Conservation (phyloP, 2,797 vertebrate genomes). For the Melopsittacus undulatus region DNA sequence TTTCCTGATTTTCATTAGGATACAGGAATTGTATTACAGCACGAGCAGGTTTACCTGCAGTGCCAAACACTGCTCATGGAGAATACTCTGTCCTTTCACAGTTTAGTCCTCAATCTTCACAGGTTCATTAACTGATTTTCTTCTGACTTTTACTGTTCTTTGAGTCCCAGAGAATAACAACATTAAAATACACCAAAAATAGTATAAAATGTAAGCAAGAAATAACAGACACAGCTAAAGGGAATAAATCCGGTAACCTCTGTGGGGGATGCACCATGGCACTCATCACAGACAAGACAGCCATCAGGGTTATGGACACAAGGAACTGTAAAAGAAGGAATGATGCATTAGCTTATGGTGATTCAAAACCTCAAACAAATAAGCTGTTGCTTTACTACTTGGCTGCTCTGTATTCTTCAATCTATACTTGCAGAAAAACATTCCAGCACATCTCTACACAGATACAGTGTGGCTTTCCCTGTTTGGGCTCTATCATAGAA, state of each 20-base stretch:
- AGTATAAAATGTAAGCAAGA: constrained; percentile 89
- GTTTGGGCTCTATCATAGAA: background rate
- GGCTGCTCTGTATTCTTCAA: background rate
- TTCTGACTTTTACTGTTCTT: constrained; percentile 80
- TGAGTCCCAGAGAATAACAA: constrained; percentile 83
- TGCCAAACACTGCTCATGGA: background rate
- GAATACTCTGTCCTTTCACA: background rate
- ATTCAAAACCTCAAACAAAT: background rate
- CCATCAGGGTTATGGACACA: constrained; percentile 81
- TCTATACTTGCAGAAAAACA: background rate
- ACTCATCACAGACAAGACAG: constrained; percentile 78
- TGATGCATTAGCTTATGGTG: background rate
- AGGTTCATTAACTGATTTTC: constrained; percentile 77
- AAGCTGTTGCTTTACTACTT: background rate
- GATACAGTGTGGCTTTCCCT: fast-evolving
- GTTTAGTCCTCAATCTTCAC: background rate
- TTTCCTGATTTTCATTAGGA: background rate
- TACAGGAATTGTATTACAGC: background rate
- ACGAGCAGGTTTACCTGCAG: background rate
- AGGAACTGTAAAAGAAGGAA: constrained; percentile 83
- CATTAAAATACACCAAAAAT: constrained; percentile 86
- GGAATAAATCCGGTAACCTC: constrained; percentile 88
- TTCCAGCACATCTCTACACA: background rate
- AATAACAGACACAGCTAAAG: constrained; percentile 84
- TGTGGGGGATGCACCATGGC: constrained; percentile 79